Evolutionary conservation across 2,797 vertebrate species (phyloP).

Genomic region (Chiroxiphia lanceolata): DNA sequence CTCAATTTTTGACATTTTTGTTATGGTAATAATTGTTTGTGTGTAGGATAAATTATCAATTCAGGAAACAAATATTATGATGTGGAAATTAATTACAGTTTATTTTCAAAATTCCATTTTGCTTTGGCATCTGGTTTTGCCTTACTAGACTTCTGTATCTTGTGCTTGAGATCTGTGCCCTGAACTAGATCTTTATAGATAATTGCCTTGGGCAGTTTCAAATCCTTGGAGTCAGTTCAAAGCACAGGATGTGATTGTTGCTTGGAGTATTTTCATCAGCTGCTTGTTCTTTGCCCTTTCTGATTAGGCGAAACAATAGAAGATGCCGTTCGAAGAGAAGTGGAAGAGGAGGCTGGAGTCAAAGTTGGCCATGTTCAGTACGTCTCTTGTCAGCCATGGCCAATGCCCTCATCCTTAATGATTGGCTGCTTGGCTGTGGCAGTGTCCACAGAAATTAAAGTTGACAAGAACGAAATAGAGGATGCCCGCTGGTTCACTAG

Average conservation of each 20-base stretch:
- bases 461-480: slow-evolving; percentile 92
- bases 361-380: slow-evolving; percentile 88
- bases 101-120: background rate
- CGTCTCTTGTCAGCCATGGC: slow-evolving; percentile 92
- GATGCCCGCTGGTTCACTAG: slow-evolving; percentile 93
- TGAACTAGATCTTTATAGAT: background rate
- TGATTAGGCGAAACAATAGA: slow-evolving; percentile 89
- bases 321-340: slow-evolving; percentile 91
- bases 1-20: background rate
- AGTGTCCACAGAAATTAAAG: slow-evolving; percentile 87
- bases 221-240: slow-evolving; percentile 30
- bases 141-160: background rate
- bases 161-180: background rate
- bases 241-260: background rate
- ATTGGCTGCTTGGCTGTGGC: slow-evolving; percentile 91
- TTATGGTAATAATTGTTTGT: background rate
- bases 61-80: background rate
- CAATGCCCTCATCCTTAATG: slow-evolving; percentile 95
- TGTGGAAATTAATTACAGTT: background rate
- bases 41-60: background rate
- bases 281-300: slow-evolving; percentile 58
- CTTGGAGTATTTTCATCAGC: slow-evolving; percentile 27
- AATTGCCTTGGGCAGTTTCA: slow-evolving; percentile 19
- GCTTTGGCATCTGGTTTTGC: background rate
- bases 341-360: slow-evolving; percentile 90